Base-by-base conservation (phyloP, 2,797 vertebrate genomes). In the Poeciliopsis paucimaculata region DNA sequence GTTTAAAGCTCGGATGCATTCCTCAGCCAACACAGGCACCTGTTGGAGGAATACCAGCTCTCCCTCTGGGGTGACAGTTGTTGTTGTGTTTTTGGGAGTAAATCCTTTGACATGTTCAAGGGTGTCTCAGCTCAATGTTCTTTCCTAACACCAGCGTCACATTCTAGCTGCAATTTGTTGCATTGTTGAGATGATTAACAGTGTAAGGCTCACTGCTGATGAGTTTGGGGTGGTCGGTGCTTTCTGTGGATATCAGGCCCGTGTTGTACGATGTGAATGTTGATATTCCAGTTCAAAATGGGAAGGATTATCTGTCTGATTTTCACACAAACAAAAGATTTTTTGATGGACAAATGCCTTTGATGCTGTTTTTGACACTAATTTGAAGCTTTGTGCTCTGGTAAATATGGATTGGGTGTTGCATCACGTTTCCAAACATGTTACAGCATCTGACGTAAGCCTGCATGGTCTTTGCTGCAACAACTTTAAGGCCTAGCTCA, bases 1-100 rank as follows among this genome's bases (percentile, higher is more conserved):
- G 73, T 80, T 76, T 80, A 75, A 77, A 83, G 90, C 88, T 78
- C 15, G 47, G 79, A 72, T 72, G 60, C 87, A 93, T 92, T 91
- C 64, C 88, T 87, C 72, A 2, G 80, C 88, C 79, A 86, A 87
- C 89, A 78, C 16, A 72, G 86, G 91, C 92, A 95, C 94, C 93
- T 95, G 93, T 94, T 91, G 82, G 87, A 88, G 90, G 93, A 92
- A 94, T 91, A 94, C 78, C 89, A 86, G 87, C 90, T 88, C 84
- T 46, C 64, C 62, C 28, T 16, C 71, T 13, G 60, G 73, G 78
- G 75, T 72, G 82, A 82, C 85, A 86, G 85, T 90, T 81, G 82
- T 76, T 66, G 64, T 71, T 36, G 76, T 45, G 64, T 79, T 46
- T 73, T 57, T 23, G n/a, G 77, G 60, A 60, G 60, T 15, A 53